Conservation (phyloP, 2,113 vertebrate genomes). For the Typhlomys cinereus region DNA sequence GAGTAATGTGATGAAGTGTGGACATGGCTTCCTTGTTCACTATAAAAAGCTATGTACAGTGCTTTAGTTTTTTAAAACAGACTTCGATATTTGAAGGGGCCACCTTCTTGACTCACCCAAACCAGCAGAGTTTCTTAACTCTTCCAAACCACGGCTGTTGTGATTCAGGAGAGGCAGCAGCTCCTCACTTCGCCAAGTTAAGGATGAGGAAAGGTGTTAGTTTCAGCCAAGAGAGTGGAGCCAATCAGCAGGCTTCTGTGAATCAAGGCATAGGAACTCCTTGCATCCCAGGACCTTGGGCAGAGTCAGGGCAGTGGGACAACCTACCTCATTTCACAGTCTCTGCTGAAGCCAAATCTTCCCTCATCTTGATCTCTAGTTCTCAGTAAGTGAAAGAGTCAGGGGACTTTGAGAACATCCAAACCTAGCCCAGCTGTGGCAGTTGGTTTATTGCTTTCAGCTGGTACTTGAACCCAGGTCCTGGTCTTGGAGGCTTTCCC, state of each 20-base stretch:
- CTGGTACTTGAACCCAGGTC: slow-evolving; percentile 99
- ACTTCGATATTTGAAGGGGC: slow-evolving; percentile 36
- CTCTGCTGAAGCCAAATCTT: slow-evolving; percentile 69
- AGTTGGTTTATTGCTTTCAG: slow-evolving; percentile 99
- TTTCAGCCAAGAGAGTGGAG: slow-evolving; percentile 44
- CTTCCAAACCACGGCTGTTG: background rate
- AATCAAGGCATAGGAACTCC: slow-evolving; percentile 32
- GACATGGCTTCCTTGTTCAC: slow-evolving; percentile 20
- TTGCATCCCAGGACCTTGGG: slow-evolving; percentile 66
- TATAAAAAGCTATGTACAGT: slow-evolving; percentile 42
- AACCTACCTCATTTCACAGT: slow-evolving; percentile 75
- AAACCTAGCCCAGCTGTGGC: slow-evolving; percentile 98
- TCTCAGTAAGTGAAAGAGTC: slow-evolving; percentile 84
- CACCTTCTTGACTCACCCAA: background rate
- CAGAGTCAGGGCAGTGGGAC: slow-evolving; percentile 66
- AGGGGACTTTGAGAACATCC: slow-evolving; percentile 88
- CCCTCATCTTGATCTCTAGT: slow-evolving; percentile 78
- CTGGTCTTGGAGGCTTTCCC: slow-evolving; percentile 99
- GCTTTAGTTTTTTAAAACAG: slow-evolving; percentile 48
- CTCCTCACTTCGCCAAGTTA: slow-evolving; percentile 10
- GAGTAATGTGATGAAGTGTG: slow-evolving; percentile 3
- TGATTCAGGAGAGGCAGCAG: slow-evolving; percentile 42
- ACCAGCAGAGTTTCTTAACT: background rate
- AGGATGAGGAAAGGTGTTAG: slow-evolving; percentile 41
- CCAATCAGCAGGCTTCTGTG: slow-evolving; percentile 30